Percentiles rank a stretch among this genome's conserved stretches.
Conservation (phyloP, 2,797 vertebrate genomes). For the Tympanoctomys barrerae region DNA sequence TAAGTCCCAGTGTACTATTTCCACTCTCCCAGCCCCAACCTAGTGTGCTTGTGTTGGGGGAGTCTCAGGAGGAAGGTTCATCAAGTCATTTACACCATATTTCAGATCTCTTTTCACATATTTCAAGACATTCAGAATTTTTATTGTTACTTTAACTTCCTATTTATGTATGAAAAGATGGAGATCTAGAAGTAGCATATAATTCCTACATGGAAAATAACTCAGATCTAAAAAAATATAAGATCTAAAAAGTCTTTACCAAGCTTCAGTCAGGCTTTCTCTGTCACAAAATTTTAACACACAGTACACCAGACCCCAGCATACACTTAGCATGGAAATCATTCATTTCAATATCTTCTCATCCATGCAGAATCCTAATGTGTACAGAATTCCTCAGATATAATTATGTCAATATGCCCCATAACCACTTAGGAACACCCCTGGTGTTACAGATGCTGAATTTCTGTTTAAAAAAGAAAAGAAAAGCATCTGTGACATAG, state of each 20-base stretch:
- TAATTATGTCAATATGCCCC: slow-evolving; percentile 66
- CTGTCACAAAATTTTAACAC: neutral
- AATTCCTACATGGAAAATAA: neutral
- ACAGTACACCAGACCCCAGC: neutral
- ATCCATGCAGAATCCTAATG: neutral
- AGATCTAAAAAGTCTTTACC: neutral
- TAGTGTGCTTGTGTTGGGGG: neutral
- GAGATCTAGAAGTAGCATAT: neutral
- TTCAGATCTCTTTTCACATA: neutral
- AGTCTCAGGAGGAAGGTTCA: neutral
- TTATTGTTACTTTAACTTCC: slow-evolving; percentile 92
- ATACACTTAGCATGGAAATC: neutral
- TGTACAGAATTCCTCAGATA: neutral
- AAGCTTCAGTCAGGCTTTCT: neutral
- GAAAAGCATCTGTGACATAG: slow-evolving; percentile 88
- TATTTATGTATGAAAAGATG: slow-evolving; percentile 87
- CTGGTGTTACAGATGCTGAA: slow-evolving; percentile 88
- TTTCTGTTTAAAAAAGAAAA: slow-evolving; percentile 84
- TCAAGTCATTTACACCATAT: neutral
- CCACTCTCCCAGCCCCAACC: neutral
- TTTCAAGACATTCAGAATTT: neutral
- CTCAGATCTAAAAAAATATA: neutral
- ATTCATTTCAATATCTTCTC: neutral
- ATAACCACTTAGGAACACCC: slow-evolving; percentile 85
- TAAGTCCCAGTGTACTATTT: neutral